Conservation (phyloP, 2,888 invertebrate genomes). For the Drosophila rellima region DNA sequence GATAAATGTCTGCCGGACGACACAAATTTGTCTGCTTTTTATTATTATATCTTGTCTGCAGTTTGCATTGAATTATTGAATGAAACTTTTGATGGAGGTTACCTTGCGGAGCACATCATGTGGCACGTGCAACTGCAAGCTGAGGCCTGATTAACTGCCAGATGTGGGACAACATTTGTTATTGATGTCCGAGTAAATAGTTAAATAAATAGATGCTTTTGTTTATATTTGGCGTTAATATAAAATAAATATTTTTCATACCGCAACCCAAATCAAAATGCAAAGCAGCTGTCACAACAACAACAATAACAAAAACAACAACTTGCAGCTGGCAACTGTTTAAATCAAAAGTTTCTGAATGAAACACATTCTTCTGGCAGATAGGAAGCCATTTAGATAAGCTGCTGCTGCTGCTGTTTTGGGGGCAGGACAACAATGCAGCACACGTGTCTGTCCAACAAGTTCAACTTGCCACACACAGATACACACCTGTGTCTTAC, state of each 20-base stretch:
- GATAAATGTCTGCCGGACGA: slow-evolving; percentile 66
- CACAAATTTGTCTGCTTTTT: slow-evolving; percentile 52
- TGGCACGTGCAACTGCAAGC: slow-evolving; percentile 62
- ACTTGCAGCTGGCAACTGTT: slow-evolving; percentile 34
- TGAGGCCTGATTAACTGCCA: slow-evolving; percentile 57
- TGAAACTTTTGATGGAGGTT: slow-evolving; percentile 17
- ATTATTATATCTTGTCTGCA: background rate
- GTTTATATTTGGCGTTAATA: slow-evolving; percentile 48
- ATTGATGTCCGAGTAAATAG: slow-evolving; percentile 51
- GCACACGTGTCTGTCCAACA: slow-evolving; percentile 37
- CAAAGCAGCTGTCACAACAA: slow-evolving; percentile 56
- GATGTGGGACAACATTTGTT: slow-evolving; percentile 58
- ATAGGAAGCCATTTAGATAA: slow-evolving; percentile 50
- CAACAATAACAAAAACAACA: slow-evolving; percentile 9
- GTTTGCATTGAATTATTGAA: slow-evolving; percentile 4
- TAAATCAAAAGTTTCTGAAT: slow-evolving; percentile 57
- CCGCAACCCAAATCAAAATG: slow-evolving; percentile 71
- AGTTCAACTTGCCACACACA: slow-evolving; percentile 26
- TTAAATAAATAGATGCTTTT: slow-evolving; percentile 25
- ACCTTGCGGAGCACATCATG: background rate
- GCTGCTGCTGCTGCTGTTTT: slow-evolving; percentile 24
- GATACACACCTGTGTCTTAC: background rate
- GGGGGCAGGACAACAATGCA: slow-evolving; percentile 40
- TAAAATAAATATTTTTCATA: slow-evolving; percentile 72
- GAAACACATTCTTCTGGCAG: slow-evolving; percentile 41